These are phyloP conservation scores for Mayetiola destructor DNA, from an alignment of 2,888 invertebrate genomes.

Conservation along the genomic window DNA sequence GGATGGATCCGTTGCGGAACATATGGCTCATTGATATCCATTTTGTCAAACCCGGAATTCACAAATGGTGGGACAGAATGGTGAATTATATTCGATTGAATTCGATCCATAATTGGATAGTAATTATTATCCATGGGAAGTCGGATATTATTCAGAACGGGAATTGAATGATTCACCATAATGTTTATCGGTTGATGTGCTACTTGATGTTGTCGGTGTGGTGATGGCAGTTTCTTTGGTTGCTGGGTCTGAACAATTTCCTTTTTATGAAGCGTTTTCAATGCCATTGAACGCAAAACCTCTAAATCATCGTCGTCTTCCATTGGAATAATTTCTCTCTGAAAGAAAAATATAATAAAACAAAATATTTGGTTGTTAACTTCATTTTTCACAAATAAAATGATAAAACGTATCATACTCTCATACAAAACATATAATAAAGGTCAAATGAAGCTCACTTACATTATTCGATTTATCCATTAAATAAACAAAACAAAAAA, in stretches of 20 bases:
- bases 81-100: not conserved
- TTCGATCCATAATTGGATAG: not conserved
- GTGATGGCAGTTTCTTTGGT: not conserved
- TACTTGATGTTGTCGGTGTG: not conserved
- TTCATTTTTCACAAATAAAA: not conserved
- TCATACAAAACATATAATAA: not conserved
- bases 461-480: not conserved
- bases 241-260: constrained; percentile 13
- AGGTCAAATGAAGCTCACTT: not conserved
- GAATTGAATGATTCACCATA: constrained; percentile 6
- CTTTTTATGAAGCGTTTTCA: constrained; percentile 21
- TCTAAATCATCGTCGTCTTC: constrained; percentile 22
- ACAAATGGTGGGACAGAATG: not conserved
- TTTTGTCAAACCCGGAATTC: not conserved
- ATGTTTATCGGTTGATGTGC: not conserved
- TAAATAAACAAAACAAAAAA: not conserved
- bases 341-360: not conserved
- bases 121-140: not conserved
- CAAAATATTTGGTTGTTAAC: not conserved
- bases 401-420: not conserved
- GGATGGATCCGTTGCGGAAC: constrained; percentile 18
- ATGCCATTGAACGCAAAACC: constrained; percentile 19
- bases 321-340: constrained; percentile 2
- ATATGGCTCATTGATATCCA: constrained; percentile 18
- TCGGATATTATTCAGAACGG: not conserved